These are phyloP conservation scores for Anas bernieri DNA, from an alignment of 2,797 vertebrate genomes.

Conservation along the genomic window DNA sequence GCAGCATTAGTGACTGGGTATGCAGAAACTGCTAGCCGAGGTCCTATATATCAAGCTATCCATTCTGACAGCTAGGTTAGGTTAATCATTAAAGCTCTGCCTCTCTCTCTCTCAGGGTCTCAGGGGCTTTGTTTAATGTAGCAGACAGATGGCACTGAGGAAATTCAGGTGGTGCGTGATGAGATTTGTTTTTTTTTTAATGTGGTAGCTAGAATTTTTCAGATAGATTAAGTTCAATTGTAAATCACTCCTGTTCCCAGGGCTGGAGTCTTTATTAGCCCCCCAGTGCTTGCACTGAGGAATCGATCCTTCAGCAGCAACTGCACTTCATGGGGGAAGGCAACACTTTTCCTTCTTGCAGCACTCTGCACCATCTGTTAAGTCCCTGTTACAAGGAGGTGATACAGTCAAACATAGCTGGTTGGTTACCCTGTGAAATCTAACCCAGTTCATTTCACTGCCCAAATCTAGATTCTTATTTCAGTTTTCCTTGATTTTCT, in stretches of 20 bases:
- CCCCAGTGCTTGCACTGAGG: neutral
- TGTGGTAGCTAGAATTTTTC: constrained; percentile 58
- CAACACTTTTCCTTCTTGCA: neutral
- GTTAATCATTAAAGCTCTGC: constrained; percentile 66
- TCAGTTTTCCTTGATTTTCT: neutral
- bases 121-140: constrained; percentile 65
- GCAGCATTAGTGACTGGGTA: neutral
- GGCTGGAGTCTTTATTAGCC: constrained; percentile 12
- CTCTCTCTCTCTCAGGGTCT: constrained; percentile 45
- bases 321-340: neutral
- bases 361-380: constrained; percentile 58
- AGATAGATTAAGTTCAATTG: constrained; percentile 60
- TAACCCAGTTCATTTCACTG: constrained; percentile 19
- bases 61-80: constrained; percentile 63
- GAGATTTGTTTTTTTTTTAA: constrained; percentile 55
- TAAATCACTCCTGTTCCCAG: constrained; percentile 63
- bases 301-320: constrained; percentile 48
- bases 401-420: constrained; percentile 10
- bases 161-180: constrained; percentile 69
- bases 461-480: neutral
- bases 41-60: constrained; percentile 56
- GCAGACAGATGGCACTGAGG: constrained; percentile 72
- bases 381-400: neutral
- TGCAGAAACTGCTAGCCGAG: constrained; percentile 8
- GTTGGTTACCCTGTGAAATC: constrained; percentile 40